Base-by-base conservation (phyloP, 2,113 vertebrate genomes). In the Seriola rivoliana region DNA sequence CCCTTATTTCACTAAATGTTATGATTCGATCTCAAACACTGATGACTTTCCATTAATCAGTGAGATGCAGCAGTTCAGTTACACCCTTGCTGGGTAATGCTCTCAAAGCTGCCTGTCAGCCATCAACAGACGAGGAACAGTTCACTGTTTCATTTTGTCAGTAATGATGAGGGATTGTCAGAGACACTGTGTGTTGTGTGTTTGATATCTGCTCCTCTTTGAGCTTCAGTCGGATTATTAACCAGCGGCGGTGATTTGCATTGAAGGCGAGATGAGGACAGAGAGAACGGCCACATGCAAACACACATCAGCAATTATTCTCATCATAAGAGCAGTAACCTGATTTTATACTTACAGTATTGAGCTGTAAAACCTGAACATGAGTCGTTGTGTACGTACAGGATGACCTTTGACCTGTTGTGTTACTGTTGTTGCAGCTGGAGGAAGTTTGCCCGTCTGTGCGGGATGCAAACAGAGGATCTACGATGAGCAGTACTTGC, bases 401-500 rank as follows among this genome's bases (percentile, higher is more conserved):
- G 68, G 38, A 10, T 42, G 36, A 21, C 21, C n/a, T 21, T 9
- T 40, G 52, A 46, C 9, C 10, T 46, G 23, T 32, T 32, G 23
- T 59, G 25, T 60, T 73, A 1, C 60, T 52, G 58, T 63, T 74
- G 65, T 82, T 80, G 3, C 88, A 93, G 90, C 95, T 91, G 96
- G 96, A 82, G 96, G 94, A 44, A 94, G 96, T 83, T 94, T 99
- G 95, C 98, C 98, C 11, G 89, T 97, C 91, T 99, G 98, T 93
- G 95, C 97, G 0, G 97, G 97, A 91, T 99, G 98, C 19, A 93
- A 95, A 92, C 96, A 96, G 89, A 95, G 94, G 91, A 99, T 99
- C 95, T 98, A 95, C 54, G 98, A 99, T 9, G 97, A 97, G 77
- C 97, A 97, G 93, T 99, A 98, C 91, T 96, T 99, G 81, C 98